Conservation (phyloP, 2,888 invertebrate genomes). For the Torymus texanus region DNA sequence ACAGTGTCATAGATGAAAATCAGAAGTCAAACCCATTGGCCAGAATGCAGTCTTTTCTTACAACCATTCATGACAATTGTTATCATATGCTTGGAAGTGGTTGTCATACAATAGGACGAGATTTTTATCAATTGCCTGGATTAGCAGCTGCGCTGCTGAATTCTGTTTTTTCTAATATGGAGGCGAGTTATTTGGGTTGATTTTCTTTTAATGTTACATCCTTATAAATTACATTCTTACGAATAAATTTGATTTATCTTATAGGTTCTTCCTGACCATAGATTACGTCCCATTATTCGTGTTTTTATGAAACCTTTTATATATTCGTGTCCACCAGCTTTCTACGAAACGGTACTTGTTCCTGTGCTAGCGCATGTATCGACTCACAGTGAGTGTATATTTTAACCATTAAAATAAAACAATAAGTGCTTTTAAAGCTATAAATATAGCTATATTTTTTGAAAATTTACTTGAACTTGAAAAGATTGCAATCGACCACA, state of each 20-base stretch:
- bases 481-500: too few species aligned
- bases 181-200: conserved; percentile 71
- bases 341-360: conserved; percentile 84
- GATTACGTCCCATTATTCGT: conserved; percentile 88
- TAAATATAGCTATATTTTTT: background rate
- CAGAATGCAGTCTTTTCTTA: conserved; percentile 90
- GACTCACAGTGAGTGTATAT: conserved; percentile 82
- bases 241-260: conserved; percentile 58
- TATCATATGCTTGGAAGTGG: conserved; percentile 84
- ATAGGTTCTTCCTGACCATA: conserved; percentile 88
- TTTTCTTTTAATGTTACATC: background rate
- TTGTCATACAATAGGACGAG: conserved; percentile 83
- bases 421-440: too few species aligned
- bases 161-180: conserved; percentile 83
- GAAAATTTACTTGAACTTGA: too few species aligned
- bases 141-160: conserved; percentile 85
- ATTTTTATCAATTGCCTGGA: conserved; percentile 87
- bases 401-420: too few species aligned
- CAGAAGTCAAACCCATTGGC: conserved; percentile 80
- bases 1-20: conserved; percentile 73
- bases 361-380: conserved; percentile 87
- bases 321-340: conserved; percentile 89
- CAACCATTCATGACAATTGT: conserved; percentile 87
- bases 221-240: background rate
- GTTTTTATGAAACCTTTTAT: conserved; percentile 91